Evolutionary conservation across 2,113 vertebrate genomes (phyloP).

Genomic region (Polypterus bichir): DNA sequence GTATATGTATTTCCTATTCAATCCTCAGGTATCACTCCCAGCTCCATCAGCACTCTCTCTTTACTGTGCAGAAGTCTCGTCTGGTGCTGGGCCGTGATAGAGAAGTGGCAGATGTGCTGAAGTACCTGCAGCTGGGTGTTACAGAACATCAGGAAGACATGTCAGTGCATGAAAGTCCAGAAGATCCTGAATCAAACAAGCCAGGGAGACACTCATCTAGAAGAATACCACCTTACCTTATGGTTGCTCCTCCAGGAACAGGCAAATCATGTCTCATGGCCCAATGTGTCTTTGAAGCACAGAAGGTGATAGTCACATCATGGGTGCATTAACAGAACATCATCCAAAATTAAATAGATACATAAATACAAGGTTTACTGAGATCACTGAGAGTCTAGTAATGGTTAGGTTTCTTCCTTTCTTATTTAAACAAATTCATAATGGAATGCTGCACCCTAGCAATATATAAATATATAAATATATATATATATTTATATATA

Average conservation of each 20-base stretch:
- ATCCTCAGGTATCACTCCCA: constrained; percentile 9
- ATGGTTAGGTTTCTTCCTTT: no score
- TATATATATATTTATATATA: no score
- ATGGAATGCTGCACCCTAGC: no score
- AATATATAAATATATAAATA: no score
- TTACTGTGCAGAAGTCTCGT: constrained; percentile 10
- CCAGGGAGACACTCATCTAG: neutral
- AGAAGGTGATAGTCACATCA: constrained; percentile 3
- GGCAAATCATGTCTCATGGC: constrained; percentile 16
- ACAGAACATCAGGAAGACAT: neutral
- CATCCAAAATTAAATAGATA: no score
- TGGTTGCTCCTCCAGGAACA: constrained; percentile 9
- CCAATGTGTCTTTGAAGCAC: constrained; percentile 6
- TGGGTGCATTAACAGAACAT: no score
- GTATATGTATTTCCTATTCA: no score
- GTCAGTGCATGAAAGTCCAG: neutral
- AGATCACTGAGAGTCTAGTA: no score
- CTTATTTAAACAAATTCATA: no score
- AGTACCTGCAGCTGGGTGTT: constrained; percentile 5
- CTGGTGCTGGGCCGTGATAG: constrained; percentile 11
- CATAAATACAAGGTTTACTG: no score
- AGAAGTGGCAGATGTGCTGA: constrained; percentile 11
- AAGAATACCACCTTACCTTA: neutral
- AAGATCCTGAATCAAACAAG: neutral
- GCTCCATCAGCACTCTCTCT: constrained; percentile 8